A percentile compares a stretch with the other conserved stretches of the same genome.
Evolutionary conservation across 2,888 invertebrate genomes (phyloP).

Genomic region (Drosophila limbata): DNA sequence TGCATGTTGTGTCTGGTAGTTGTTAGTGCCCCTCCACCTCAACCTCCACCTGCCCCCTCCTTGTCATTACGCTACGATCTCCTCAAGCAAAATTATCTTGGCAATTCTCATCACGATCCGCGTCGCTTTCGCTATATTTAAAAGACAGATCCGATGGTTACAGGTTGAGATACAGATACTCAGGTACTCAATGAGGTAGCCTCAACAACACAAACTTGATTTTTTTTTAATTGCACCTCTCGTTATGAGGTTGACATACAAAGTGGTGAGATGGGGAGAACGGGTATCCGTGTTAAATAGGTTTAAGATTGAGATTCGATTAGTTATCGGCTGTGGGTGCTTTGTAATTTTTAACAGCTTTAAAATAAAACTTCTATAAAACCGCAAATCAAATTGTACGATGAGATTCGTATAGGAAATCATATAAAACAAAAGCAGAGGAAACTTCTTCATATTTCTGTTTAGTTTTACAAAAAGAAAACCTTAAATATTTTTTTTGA

Average conservation of each 20-base stretch:
- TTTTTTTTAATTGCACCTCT: slow-evolving; percentile 63
- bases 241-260: slow-evolving; percentile 41
- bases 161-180: slow-evolving; percentile 1
- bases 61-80: too few relatives aligned
- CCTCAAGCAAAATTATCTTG: slow-evolving; percentile 27
- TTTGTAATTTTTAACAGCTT: background rate
- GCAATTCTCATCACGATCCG: slow-evolving; percentile 66
- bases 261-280: slow-evolving; percentile 17
- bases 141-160: slow-evolving; percentile 13
- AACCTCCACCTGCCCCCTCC: background rate
- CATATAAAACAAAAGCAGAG: too few relatives aligned
- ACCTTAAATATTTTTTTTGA: too few relatives aligned
- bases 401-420: too few relatives aligned
- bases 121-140: slow-evolving; percentile 67
- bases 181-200: slow-evolving; percentile 1
- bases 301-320: background rate
- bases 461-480: too few relatives aligned
- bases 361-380: too few relatives aligned
- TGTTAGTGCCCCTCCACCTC: background rate
- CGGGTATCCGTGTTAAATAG: too few relatives aligned
- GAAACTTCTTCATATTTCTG: too few relatives aligned
- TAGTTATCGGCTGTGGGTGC: background rate
- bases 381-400: too few relatives aligned
- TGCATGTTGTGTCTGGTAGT: slow-evolving; percentile 20
- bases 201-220: slow-evolving; percentile 46